Evolutionary conservation across 2,888 invertebrate species (phyloP).

Genomic region (Actias luna): DNA sequence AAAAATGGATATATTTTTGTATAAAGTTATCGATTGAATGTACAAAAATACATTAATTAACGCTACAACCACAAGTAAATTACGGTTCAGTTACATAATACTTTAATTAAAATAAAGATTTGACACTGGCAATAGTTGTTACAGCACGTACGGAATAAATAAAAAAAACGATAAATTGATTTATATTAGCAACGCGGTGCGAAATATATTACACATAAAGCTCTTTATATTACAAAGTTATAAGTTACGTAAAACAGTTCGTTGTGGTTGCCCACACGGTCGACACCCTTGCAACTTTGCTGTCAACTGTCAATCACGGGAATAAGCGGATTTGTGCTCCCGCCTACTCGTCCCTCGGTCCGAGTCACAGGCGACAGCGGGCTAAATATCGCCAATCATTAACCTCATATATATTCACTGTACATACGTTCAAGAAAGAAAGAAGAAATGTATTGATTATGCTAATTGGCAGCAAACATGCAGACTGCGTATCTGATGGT

Average conservation of each 20-base stretch:
- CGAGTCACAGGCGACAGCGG: conserved; percentile 19
- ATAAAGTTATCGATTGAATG: too few relatives aligned
- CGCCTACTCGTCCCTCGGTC: conserved; percentile 30
- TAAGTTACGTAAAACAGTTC: conserved; percentile 5
- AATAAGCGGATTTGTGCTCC: conserved; percentile 57
- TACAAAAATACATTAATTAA: too few relatives aligned
- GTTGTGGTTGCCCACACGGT: conserved; percentile 20
- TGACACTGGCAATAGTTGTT: not conserved
- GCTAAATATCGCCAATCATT: not conserved
- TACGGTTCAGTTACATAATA: too few relatives aligned
- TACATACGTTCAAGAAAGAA: too few relatives aligned
- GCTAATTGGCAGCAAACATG: too few relatives aligned
- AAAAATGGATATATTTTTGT: too few relatives aligned
- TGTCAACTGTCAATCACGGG: conserved; percentile 65
- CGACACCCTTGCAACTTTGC: conserved; percentile 36
- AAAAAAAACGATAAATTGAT: not conserved
- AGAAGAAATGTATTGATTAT: too few relatives aligned
- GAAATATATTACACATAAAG: not conserved
- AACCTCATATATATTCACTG: too few relatives aligned
- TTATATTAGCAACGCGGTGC: not conserved
- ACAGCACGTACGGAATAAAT: not conserved
- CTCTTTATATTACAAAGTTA: conserved; percentile 6
- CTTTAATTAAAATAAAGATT: not conserved
- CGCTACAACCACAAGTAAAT: too few relatives aligned
- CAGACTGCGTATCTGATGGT: too few relatives aligned